These are phyloP conservation scores for Latrodectus elegans DNA, from an alignment of 2,888 invertebrate genomes.

Conservation along the genomic window DNA sequence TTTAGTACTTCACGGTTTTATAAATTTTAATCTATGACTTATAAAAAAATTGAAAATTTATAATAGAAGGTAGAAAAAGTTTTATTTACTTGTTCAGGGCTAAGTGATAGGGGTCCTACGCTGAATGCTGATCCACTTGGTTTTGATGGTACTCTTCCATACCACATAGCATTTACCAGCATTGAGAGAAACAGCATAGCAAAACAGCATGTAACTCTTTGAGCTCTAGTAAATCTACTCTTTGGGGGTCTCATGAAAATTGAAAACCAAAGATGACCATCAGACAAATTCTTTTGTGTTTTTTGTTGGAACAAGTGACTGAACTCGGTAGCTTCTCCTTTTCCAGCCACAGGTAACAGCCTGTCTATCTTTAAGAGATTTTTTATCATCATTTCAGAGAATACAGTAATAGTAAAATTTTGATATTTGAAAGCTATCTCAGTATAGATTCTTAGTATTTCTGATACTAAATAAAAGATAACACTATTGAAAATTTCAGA, in stretches of 20 bases:
- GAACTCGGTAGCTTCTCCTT: conserved; percentile 76
- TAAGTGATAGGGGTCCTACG: conserved; percentile 77
- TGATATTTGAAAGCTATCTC: background rate
- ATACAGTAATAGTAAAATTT: background rate
- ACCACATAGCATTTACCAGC: conserved; percentile 78
- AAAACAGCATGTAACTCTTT: conserved; percentile 77
- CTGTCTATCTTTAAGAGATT: conserved; percentile 76
- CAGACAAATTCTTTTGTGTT: conserved; percentile 75
- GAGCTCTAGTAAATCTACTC: conserved; percentile 76
- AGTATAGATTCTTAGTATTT: too few species aligned
- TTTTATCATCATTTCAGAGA: too few species aligned
- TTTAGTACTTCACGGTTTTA: too few species aligned
- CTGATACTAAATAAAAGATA: too few species aligned
- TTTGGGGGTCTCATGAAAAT: conserved; percentile 77
- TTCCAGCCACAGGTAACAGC: conserved; percentile 76
- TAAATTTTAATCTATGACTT: too few species aligned
- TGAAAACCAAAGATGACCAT: conserved; percentile 78
- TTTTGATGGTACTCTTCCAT: conserved; percentile 73
- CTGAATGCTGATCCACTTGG: conserved; percentile 73
- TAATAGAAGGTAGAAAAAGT: background rate
- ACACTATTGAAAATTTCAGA: too few species aligned
- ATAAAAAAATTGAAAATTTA: too few species aligned
- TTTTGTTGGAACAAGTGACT: conserved; percentile 76
- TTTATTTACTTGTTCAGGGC: conserved; percentile 75
- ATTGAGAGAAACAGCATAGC: conserved; percentile 77